A percentile compares a stretch with the other conserved stretches of the same genome.
phyloP scores from a whole-genome alignment of 2,797 vertebrate genomes.

The Gymnothorax javanicus region DNA sequence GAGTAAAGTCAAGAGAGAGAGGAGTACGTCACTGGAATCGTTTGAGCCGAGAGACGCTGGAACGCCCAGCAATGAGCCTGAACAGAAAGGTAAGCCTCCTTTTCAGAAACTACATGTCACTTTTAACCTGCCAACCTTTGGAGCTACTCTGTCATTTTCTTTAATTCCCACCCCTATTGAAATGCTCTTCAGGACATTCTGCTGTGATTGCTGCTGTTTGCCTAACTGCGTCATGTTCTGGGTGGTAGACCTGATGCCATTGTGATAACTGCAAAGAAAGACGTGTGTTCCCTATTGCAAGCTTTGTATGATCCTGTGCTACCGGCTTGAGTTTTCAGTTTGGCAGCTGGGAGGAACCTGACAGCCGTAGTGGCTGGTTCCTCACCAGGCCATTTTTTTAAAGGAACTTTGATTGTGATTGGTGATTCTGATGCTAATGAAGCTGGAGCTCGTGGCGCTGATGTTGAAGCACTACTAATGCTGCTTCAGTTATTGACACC shows the following conservation, averaged over 20 bases:
- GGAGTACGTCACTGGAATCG: conserved; percentile 96
- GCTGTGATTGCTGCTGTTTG: too few relatives aligned
- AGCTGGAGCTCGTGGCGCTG: too few relatives aligned
- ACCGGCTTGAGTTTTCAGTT: too few relatives aligned
- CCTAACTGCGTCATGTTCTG: too few relatives aligned
- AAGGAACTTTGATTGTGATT: neutral
- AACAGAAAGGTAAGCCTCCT: conserved; percentile 83
- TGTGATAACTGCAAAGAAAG: neutral
- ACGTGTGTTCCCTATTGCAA: neutral
- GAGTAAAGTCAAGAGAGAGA: conserved; percentile 95
- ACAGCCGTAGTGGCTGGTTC: neutral
- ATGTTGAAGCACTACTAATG: too few relatives aligned
- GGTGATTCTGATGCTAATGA: neutral
- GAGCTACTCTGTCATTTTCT: neutral
- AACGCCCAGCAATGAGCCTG: conserved; percentile 87
- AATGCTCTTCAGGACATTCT: neutral
- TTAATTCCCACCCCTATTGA: neutral
- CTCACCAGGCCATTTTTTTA: neutral
- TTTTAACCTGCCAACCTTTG: neutral
- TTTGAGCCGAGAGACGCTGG: conserved; percentile 94
- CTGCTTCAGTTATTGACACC: too few relatives aligned
- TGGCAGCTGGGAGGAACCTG: neutral
- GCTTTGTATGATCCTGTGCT: neutral
- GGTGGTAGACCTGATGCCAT: neutral
- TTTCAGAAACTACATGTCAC: neutral